These are phyloP conservation scores for Psammodynastes pulverulentus DNA, from an alignment of 2,113 vertebrate genomes.

Conservation along the genomic window DNA sequence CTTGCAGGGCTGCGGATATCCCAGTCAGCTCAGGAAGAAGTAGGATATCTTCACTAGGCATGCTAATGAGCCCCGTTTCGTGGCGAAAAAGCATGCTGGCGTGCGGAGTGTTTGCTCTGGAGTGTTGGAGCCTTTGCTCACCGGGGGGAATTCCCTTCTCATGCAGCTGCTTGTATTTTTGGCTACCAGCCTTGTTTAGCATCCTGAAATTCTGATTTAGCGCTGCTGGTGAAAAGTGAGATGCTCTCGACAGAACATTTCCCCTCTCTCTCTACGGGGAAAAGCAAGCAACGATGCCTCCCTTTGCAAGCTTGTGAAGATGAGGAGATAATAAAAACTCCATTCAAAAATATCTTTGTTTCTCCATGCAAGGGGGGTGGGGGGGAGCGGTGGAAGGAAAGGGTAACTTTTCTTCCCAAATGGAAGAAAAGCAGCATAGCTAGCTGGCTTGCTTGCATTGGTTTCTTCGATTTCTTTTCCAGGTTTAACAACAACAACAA, in stretches of 20 bases:
- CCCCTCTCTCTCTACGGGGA: constrained; percentile 26
- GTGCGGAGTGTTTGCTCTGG: constrained; percentile 16
- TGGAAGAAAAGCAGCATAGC: neutral
- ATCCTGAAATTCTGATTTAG: constrained; percentile 55
- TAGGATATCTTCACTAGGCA: constrained; percentile 18
- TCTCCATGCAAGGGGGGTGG: neutral
- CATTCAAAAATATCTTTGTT: neutral
- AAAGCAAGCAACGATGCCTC: constrained; percentile 22
- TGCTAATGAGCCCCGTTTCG: constrained; percentile 6
- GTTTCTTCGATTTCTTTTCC: neutral
- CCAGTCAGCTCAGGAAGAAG: neutral
- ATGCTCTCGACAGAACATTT: constrained; percentile 48
- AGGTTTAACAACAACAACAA: neutral
- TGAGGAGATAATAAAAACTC: constrained; percentile 26
- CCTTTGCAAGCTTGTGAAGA: constrained; percentile 18
- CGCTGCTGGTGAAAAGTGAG: constrained; percentile 50
- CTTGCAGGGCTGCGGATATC: neutral
- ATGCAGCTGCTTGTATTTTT: constrained; percentile 60
- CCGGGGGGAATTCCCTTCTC: constrained; percentile 62
- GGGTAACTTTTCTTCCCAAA: neutral
- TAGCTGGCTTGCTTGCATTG: neutral
- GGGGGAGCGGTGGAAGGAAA: neutral
- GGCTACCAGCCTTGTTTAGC: constrained; percentile 37
- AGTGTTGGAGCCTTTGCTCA: neutral
- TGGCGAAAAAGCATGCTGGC: constrained; percentile 7